Percentiles rank a stretch among this genome's conserved stretches.
phyloP scores from a whole-genome alignment of 2,888 invertebrate species.

The Teinopalpus imperialis region DNA sequence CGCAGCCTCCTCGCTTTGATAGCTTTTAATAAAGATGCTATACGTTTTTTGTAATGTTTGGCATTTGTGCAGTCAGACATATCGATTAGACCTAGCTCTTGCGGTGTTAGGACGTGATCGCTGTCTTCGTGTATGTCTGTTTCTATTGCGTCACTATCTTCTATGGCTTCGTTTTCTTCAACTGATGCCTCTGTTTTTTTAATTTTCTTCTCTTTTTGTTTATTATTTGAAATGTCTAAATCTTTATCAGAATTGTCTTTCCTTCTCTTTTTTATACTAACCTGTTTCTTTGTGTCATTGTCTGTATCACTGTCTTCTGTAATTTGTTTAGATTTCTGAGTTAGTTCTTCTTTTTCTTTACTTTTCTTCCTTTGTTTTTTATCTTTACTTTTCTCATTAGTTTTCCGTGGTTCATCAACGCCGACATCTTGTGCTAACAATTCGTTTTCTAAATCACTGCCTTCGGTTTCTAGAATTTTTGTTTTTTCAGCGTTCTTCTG shows the following conservation, averaged over 20 bases:
- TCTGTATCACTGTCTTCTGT: background rate
- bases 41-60: slow-evolving; percentile 54
- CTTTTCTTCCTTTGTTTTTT: slow-evolving; percentile 6
- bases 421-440: slow-evolving; percentile 9
- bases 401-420: slow-evolving; percentile 20
- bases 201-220: slow-evolving; percentile 25
- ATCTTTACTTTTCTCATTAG: slow-evolving; percentile 4
- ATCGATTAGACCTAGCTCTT: slow-evolving; percentile 55
- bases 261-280: background rate
- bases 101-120: slow-evolving; percentile 47
- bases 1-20: slow-evolving; percentile 48
- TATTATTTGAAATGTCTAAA: slow-evolving; percentile 2
- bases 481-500: slow-evolving; percentile 30
- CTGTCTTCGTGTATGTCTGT: slow-evolving; percentile 55
- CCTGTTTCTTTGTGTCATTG: background rate
- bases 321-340: background rate
- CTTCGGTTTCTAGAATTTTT: slow-evolving; percentile 28
- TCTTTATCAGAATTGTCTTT: slow-evolving; percentile 10
- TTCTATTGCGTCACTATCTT: slow-evolving; percentile 65
- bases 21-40: slow-evolving; percentile 48
- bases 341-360: background rate
- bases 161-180: slow-evolving; percentile 33
- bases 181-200: slow-evolving; percentile 22
- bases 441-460: slow-evolving; percentile 27
- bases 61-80: slow-evolving; percentile 51